phyloP scores from a whole-genome alignment of 2,113 vertebrate species.

The Saimiri boliviensis region DNA sequence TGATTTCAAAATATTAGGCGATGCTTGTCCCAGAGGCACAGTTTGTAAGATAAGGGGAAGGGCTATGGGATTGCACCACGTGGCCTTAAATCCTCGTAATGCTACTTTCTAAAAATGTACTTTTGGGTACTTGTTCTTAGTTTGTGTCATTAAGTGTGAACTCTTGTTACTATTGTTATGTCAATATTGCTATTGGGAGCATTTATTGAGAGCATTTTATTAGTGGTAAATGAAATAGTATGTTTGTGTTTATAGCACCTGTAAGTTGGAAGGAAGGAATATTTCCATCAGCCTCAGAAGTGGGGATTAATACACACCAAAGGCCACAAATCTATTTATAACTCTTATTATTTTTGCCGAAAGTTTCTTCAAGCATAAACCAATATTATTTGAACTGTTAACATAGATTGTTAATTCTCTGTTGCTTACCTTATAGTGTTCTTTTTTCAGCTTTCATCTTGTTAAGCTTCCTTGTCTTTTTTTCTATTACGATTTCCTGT shows the following conservation, averaged over 20 bases:
- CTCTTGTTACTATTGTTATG: neutral
- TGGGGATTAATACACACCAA: neutral
- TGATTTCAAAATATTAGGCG: neutral
- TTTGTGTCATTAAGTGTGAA: neutral
- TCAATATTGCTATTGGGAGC: neutral
- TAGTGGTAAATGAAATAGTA: neutral
- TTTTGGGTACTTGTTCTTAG: neutral
- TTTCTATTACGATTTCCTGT: neutral
- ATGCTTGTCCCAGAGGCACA: neutral
- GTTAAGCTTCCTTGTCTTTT: neutral
- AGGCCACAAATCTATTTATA: neutral
- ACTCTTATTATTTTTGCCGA: neutral
- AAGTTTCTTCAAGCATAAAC: neutral
- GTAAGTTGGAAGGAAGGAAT: neutral
- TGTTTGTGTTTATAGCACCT: neutral
- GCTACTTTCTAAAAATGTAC: neutral
- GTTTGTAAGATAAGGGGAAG: neutral
- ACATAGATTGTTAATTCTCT: neutral
- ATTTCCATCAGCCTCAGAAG: neutral
- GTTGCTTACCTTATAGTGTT: neutral
- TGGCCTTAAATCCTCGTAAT: neutral
- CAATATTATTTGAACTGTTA: neutral
- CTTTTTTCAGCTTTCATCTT: neutral
- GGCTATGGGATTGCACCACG: neutral
- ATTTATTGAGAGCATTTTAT: neutral